phyloP scores from a whole-genome alignment of 2,797 vertebrate genomes.

The Lepilemur septentrionalis region DNA sequence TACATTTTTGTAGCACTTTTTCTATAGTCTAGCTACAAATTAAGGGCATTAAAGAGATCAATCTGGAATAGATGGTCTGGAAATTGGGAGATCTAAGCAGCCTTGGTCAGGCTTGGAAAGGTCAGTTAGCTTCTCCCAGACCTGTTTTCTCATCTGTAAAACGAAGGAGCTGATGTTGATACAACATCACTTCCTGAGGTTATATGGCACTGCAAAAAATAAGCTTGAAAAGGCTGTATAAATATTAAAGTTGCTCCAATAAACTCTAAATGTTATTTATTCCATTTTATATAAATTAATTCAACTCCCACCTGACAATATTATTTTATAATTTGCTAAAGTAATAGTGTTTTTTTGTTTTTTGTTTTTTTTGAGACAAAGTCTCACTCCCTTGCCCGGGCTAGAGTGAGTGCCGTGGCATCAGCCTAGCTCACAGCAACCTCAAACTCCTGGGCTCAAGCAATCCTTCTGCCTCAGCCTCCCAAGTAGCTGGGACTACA shows the following conservation, averaged over 20 bases:
- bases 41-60: background rate
- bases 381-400: too few species aligned
- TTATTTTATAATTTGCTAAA: background rate
- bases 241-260: background rate
- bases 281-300: conserved; percentile 4
- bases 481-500: too few species aligned
- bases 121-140: background rate
- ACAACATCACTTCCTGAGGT: background rate
- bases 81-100: background rate
- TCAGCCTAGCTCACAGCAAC: too few species aligned
- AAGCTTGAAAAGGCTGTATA: background rate
- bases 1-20: background rate
- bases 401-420: too few species aligned
- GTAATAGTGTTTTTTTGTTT: background rate
- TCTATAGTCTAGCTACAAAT: background rate
- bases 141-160: background rate
- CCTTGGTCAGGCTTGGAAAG: background rate
- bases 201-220: background rate
- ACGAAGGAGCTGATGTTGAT: background rate
- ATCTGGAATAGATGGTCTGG: background rate
- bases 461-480: too few species aligned
- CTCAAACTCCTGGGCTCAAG: too few species aligned
- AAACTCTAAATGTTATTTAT: background rate
- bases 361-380: too few species aligned
- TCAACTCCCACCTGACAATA: background rate